A percentile compares a stretch with the other conserved stretches of the same genome.
These are phyloP conservation scores for Cydia strobilella DNA, from an alignment of 1,140 invertebrate genomes.

Conservation along the genomic window DNA sequence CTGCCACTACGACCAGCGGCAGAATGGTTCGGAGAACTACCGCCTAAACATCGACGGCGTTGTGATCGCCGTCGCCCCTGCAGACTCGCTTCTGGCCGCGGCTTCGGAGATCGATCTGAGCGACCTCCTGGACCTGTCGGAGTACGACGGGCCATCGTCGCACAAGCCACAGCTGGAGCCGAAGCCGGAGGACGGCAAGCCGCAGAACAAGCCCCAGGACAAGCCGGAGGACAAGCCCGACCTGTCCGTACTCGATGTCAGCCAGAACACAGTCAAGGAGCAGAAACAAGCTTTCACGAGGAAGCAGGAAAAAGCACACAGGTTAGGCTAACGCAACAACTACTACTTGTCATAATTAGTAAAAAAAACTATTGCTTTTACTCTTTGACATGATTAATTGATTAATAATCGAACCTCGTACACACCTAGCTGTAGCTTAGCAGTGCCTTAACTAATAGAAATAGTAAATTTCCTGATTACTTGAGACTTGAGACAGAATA, in stretches of 20 bases:
- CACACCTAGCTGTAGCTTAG: no score
- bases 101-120: slow-evolving; percentile 58
- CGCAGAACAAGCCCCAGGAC: slow-evolving; percentile 42
- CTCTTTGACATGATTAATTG: no score
- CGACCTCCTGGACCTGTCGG: slow-evolving; percentile 62
- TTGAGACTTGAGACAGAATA: no score
- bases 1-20: slow-evolving; percentile 83
- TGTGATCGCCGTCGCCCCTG: slow-evolving; percentile 83
- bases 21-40: slow-evolving; percentile 86
- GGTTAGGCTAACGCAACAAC: slow-evolving; percentile 47
- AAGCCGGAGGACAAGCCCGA: slow-evolving; percentile 37
- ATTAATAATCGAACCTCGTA: no score
- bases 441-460: no score
- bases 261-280: slow-evolving; percentile 42
- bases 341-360: neutral
- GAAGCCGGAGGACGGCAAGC: slow-evolving; percentile 44
- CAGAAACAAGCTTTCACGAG: slow-evolving; percentile 55
- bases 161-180: slow-evolving; percentile 39
- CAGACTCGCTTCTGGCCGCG: slow-evolving; percentile 76
- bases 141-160: slow-evolving; percentile 45
- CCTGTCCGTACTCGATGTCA: slow-evolving; percentile 48
- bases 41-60: slow-evolving; percentile 84
- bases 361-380: no score
- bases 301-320: slow-evolving; percentile 68
- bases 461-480: no score